Evolutionary conservation across 1,140 invertebrate genomes (phyloP).

Genomic region (Drosophila nikananu): DNA sequence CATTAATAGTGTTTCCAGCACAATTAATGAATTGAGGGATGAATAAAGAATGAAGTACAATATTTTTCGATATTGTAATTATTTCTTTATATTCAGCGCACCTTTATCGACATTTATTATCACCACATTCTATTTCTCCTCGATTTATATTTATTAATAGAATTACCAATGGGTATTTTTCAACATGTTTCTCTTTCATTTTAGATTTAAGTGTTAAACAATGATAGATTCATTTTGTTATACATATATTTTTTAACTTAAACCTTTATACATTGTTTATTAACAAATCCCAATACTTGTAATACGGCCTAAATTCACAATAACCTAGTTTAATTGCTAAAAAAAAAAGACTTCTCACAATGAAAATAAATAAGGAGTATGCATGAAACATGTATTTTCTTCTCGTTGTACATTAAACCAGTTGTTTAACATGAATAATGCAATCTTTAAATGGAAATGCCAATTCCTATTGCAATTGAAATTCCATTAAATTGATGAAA

Average conservation of each 20-base stretch:
- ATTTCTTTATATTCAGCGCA: too few species aligned
- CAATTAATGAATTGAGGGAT: too few species aligned
- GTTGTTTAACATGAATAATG: slow-evolving; percentile 1
- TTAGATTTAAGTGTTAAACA: too few species aligned
- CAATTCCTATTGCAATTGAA: slow-evolving; percentile 18
- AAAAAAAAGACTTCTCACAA: neutral
- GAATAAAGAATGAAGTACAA: too few species aligned
- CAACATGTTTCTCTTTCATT: too few species aligned
- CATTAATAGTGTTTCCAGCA: too few species aligned
- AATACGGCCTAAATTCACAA: neutral
- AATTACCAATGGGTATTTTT: too few species aligned
- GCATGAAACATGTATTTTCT: neutral
- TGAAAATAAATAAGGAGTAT: neutral
- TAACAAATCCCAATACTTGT: neutral
- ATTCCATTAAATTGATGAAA: slow-evolving; percentile 31
- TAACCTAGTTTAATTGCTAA: neutral
- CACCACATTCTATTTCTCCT: too few species aligned
- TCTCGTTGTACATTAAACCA: neutral
- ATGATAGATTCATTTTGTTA: neutral
- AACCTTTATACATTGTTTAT: neutral
- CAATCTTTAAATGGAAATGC: neutral
- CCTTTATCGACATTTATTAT: too few species aligned
- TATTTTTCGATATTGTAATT: too few species aligned
- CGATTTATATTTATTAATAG: too few species aligned
- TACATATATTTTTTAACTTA: too few species aligned